Conservation (phyloP, 2,888 invertebrate species). For the Tipula confusa region DNA sequence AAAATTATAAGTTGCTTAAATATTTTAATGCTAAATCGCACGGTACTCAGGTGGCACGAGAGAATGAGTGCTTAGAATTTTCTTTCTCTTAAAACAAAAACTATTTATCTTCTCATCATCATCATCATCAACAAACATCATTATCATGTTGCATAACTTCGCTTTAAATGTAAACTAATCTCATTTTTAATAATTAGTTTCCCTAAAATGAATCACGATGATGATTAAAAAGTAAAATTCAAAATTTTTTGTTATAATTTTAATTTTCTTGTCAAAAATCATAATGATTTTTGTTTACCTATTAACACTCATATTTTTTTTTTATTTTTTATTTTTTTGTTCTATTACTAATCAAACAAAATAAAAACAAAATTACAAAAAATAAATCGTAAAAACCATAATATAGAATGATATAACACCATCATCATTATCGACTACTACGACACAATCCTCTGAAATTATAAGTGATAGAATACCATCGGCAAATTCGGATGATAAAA, state of each 20-base stretch:
- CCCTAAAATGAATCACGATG: background rate
- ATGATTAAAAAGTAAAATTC: background rate
- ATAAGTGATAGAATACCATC: conserved; percentile 26
- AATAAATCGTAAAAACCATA: background rate
- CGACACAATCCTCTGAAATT: conserved; percentile 10
- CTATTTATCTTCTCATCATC: background rate
- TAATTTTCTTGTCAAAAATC: background rate
- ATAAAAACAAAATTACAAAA: no score
- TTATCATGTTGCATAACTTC: background rate
- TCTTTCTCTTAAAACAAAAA: background rate
- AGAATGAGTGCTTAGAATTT: background rate
- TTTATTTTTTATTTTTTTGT: background rate
- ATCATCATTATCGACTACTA: conserved; percentile 28
- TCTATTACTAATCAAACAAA: conserved; percentile 25
- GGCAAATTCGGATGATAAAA: conserved; percentile 41
- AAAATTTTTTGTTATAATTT: background rate
- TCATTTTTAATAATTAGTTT: background rate
- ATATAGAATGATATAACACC: conserved; percentile 32
- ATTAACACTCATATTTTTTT: background rate
- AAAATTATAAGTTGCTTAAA: no score
- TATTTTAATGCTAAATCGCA: background rate
- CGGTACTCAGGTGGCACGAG: background rate
- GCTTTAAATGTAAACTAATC: background rate
- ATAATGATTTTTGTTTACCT: background rate
- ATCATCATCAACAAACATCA: background rate